Conservation (phyloP, 2,113 vertebrate species). For the Nesospiza acunhae region DNA sequence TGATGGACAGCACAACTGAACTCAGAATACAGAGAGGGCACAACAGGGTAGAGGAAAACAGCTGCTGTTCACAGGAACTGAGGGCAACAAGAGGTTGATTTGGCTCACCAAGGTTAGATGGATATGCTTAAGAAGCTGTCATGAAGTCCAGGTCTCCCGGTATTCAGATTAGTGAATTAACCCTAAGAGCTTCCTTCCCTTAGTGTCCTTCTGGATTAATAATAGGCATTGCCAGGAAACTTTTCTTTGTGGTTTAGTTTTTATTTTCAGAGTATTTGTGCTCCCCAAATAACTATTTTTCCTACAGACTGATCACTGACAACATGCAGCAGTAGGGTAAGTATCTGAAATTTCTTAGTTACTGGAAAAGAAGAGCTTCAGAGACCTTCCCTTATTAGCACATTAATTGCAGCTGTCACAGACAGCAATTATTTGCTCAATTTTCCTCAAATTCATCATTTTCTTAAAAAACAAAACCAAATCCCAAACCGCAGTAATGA, state of each 20-base stretch:
- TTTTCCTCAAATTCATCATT: constrained; percentile 56
- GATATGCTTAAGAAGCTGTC: not conserved
- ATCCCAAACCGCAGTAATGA: not conserved
- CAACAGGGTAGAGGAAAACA: not conserved
- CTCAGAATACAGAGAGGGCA: not conserved
- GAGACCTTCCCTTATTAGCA: constrained; percentile 56
- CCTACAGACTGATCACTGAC: not conserved
- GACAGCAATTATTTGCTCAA: constrained; percentile 62
- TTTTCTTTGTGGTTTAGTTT: not conserved
- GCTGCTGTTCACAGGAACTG: not conserved
- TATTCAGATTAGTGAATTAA: not conserved
- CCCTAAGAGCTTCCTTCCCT: not conserved
- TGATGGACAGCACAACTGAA: not conserved
- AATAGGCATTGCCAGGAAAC: not conserved
- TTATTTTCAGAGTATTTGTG: not conserved
- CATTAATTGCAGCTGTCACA: constrained; percentile 67
- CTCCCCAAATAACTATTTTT: not conserved
- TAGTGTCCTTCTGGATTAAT: not conserved
- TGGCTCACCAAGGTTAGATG: not conserved
- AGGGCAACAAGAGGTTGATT: not conserved
- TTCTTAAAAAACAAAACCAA: constrained; percentile 41
- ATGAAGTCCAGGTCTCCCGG: not conserved
- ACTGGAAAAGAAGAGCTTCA: constrained; percentile 33
- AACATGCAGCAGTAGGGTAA: not conserved
- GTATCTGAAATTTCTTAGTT: not conserved